Evolutionary conservation across 2,113 vertebrate species (phyloP).

Genomic region (Stegastes partitus): DNA sequence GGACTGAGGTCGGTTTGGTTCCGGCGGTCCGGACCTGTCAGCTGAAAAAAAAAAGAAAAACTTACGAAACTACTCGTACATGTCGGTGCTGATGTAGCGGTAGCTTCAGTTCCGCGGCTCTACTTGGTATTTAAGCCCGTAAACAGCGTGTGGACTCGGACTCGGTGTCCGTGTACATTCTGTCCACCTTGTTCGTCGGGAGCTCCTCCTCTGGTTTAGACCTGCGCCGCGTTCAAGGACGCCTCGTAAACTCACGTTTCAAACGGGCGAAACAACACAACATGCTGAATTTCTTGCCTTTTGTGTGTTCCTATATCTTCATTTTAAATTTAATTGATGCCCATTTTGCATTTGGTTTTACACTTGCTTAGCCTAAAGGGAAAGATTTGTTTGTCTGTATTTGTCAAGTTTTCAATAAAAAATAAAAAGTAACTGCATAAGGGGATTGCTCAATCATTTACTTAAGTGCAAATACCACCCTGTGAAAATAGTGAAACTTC

Average conservation of each 20-base stretch:
- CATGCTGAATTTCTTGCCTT: no score
- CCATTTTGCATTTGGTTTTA: no score
- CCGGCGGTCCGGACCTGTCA: background rate
- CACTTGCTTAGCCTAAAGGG: no score
- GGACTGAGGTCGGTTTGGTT: background rate
- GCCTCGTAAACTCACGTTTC: slow-evolving; percentile 18
- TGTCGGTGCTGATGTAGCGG: background rate
- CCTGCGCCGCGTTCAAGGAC: slow-evolving; percentile 50
- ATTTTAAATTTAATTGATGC: no score
- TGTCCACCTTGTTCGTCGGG: background rate
- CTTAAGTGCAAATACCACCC: no score
- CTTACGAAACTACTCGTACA: no score
- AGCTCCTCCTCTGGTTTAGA: slow-evolving; percentile 54
- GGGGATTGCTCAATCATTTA: no score
- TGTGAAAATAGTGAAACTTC: no score
- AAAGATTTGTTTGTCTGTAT: no score
- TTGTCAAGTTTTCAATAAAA: no score
- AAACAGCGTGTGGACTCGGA: accelerated
- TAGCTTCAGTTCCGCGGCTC: background rate
- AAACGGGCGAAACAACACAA: background rate
- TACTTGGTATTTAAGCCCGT: background rate
- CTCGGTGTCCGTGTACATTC: slow-evolving; percentile 11
- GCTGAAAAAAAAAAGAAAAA: background rate
- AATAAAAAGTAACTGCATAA: no score
- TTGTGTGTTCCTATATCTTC: no score